phyloP scores from a whole-genome alignment of 2,113 vertebrate species.

The Glaucidium brasilianum region DNA sequence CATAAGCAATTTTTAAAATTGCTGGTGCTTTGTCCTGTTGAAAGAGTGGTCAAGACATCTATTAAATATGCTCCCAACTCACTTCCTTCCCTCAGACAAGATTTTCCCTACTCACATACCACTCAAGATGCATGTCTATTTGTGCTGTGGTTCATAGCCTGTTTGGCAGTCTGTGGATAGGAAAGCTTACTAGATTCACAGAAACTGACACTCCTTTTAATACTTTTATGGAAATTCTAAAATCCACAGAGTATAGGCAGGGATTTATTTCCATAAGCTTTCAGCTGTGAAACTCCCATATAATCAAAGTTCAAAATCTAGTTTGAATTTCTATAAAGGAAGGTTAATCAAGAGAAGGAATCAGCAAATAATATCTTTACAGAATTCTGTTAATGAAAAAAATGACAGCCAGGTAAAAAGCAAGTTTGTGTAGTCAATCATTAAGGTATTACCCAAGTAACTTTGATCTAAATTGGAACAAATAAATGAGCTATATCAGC shows the following conservation, averaged over 20 bases:
- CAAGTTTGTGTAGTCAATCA: neutral
- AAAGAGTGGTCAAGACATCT: neutral
- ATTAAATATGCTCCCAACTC: neutral
- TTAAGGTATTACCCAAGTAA: neutral
- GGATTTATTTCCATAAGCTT: neutral
- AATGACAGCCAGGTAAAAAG: neutral
- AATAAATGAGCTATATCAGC: neutral
- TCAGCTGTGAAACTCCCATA: neutral
- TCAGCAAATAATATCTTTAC: neutral
- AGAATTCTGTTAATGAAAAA: neutral
- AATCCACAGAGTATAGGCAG: neutral
- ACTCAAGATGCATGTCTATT: neutral
- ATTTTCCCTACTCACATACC: neutral
- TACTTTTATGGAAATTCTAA: neutral
- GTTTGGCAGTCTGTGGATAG: neutral
- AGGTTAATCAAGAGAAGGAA: neutral
- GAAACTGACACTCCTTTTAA: neutral
- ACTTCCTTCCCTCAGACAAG: neutral
- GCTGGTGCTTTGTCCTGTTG: neutral
- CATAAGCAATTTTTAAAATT: neutral
- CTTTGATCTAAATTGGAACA: neutral
- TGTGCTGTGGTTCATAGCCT: neutral
- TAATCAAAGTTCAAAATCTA: neutral
- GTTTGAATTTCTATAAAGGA: neutral
- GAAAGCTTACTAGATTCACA: neutral